A percentile compares a stretch with the other conserved stretches of the same genome.
phyloP scores from a whole-genome alignment of 2,888 invertebrate genomes.

The Didymodactylos carnosus region DNA sequence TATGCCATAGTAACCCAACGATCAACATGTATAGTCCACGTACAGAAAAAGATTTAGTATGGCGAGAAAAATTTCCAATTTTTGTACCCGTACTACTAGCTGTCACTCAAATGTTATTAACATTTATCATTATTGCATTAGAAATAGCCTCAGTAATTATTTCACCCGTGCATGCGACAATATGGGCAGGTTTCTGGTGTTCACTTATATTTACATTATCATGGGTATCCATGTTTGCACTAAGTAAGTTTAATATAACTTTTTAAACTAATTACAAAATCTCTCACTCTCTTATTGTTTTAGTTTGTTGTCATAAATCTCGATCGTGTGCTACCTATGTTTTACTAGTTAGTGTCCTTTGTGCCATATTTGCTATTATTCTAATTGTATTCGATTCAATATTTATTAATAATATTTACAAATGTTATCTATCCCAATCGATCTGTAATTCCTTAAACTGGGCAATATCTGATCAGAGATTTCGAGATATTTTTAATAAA shows the following conservation, averaged over 20 bases:
- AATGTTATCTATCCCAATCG: not conserved
- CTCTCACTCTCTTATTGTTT: not conserved
- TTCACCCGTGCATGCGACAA: not conserved
- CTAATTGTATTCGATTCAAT: not conserved
- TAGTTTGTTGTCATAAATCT: not conserved
- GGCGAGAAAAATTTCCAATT: not conserved
- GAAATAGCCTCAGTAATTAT: not conserved
- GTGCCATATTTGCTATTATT: not conserved
- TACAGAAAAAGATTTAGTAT: not conserved
- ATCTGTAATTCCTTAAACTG: too few relatives aligned
- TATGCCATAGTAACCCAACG: too few relatives aligned
- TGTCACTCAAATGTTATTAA: not conserved
- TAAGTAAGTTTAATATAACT: not conserved
- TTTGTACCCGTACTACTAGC: not conserved
- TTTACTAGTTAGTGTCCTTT: not conserved
- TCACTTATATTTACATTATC: not conserved
- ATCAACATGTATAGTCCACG: too few relatives aligned
- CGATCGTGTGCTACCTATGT: not conserved
- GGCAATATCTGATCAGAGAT: too few relatives aligned
- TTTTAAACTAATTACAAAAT: not conserved
- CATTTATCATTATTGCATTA: not conserved
- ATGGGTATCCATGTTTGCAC: not conserved
- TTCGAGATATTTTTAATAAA: too few relatives aligned
- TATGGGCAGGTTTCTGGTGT: not conserved
- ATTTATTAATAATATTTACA: not conserved